phyloP scores from a whole-genome alignment of 37 sponge, comb jelly and placozoan species.

The Cladorhizidae sp. region DNA sequence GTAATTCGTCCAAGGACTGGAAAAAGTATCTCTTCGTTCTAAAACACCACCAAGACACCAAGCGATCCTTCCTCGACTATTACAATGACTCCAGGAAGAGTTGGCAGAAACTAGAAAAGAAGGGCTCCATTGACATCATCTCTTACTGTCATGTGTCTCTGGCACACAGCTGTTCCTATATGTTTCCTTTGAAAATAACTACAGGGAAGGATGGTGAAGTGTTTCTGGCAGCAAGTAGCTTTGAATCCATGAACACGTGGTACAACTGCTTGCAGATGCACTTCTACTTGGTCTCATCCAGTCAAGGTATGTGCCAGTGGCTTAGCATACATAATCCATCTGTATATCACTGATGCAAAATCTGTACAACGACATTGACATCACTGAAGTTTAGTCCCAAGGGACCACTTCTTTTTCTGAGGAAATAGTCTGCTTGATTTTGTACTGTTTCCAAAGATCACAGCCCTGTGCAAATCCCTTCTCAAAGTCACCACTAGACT shows the following conservation, averaged over 20 bases:
- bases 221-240: slow-evolving; percentile 35
- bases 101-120: slow-evolving; percentile 62
- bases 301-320: slow-evolving; percentile 5
- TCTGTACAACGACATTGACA: too few relatives aligned
- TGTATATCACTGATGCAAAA: too few relatives aligned
- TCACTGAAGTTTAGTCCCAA: too few relatives aligned
- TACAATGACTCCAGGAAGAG: slow-evolving; percentile 77
- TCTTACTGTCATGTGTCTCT: slow-evolving; percentile 43
- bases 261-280: slow-evolving; percentile 56
- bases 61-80: slow-evolving; percentile 41
- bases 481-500: too few relatives aligned
- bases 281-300: slow-evolving; percentile 8
- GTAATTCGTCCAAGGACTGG: slow-evolving; percentile 61
- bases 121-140: neutral
- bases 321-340: too few relatives aligned
- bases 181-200: slow-evolving; percentile 40
- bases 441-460: too few relatives aligned
- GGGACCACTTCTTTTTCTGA: too few relatives aligned
- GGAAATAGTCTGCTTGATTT: too few relatives aligned
- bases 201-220: neutral
- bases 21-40: slow-evolving; percentile 60
- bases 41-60: slow-evolving; percentile 14
- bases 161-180: slow-evolving; percentile 60
- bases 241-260: slow-evolving; percentile 65
- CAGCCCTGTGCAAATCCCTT: too few relatives aligned